phyloP scores from a whole-genome alignment of 2,113 vertebrate species.

The Nipponia nippon region DNA sequence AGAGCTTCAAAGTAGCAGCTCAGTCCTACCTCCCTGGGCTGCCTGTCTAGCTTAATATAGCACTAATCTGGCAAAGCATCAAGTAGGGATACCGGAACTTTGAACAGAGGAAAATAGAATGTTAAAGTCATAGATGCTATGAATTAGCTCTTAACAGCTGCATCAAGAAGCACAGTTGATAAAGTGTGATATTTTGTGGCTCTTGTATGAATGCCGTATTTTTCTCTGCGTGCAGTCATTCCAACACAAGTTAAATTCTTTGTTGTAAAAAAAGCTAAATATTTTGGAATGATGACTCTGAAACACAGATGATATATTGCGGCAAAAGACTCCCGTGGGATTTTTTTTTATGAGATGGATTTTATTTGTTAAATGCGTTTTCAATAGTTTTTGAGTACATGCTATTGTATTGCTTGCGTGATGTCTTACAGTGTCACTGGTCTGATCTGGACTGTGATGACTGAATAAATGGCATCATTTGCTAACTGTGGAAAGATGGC shows the following conservation, averaged over 20 bases:
- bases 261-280: constrained; percentile 13
- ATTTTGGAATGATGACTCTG: neutral
- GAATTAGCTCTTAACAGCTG: neutral
- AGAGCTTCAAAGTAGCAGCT: neutral
- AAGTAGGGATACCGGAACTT: neutral
- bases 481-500: constrained; percentile 28
- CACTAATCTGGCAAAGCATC: neutral
- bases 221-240: neutral
- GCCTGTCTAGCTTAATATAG: neutral
- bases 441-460: constrained; percentile 33
- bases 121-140: neutral
- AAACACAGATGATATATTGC: constrained; percentile 1
- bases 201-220: neutral
- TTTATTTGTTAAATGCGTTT: constrained; percentile 49
- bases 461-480: constrained; percentile 37
- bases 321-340: neutral
- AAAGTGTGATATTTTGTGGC: neutral
- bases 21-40: neutral
- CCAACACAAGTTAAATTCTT: neutral
- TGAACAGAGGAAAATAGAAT: neutral
- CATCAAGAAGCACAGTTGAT: neutral
- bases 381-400: constrained; percentile 31
- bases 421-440: constrained; percentile 31
- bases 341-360: neutral
- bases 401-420: constrained; percentile 21